phyloP scores from a whole-genome alignment of 2,888 invertebrate species.

The Drosophila setosimentum region DNA sequence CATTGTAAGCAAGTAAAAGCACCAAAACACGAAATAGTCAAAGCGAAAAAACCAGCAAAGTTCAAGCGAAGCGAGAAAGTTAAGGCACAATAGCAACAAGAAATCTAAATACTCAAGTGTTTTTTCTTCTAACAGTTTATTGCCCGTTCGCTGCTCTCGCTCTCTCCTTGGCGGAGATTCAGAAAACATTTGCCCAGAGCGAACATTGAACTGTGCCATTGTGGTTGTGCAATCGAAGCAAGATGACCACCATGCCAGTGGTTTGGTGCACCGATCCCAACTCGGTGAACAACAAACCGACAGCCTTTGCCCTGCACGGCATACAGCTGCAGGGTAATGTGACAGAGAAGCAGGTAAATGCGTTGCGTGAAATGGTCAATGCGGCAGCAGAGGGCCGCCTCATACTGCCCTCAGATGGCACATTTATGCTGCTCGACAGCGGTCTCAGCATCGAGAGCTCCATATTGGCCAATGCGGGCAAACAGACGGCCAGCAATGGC shows the following conservation, averaged over 20 bases:
- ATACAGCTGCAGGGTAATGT: conserved; percentile 85
- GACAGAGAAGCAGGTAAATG: conserved; percentile 85
- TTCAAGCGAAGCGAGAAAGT: conserved; percentile 33
- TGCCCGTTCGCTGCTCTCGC: conserved; percentile 29
- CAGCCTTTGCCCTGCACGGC: conserved; percentile 85
- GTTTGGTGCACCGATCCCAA: conserved; percentile 86
- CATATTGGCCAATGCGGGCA: conserved; percentile 75
- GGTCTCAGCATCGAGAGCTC: conserved; percentile 85
- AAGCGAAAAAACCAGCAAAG: conserved; percentile 35
- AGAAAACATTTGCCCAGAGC: conserved; percentile 22
- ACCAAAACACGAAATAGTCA: conserved; percentile 41
- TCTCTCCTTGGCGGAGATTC: conserved; percentile 40
- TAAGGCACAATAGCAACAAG: not conserved
- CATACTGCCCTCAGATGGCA: conserved; percentile 85
- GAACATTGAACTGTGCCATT: conserved; percentile 37
- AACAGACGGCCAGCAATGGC: conserved; percentile 16
- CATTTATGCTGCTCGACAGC: conserved; percentile 84
- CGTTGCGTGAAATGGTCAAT: conserved; percentile 84
- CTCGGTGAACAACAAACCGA: conserved; percentile 85
- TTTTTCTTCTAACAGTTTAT: conserved; percentile 54
- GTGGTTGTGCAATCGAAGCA: conserved; percentile 49
- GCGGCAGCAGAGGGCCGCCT: conserved; percentile 85
- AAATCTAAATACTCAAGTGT: conserved; percentile 36
- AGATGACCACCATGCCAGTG: conserved; percentile 85
- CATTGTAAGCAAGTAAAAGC: conserved; percentile 31